A percentile compares a stretch with the other conserved stretches of the same genome.
These are phyloP conservation scores for Propsilocerus akamusi DNA, from an alignment of 1,140 invertebrate genomes.

Conservation along the genomic window DNA sequence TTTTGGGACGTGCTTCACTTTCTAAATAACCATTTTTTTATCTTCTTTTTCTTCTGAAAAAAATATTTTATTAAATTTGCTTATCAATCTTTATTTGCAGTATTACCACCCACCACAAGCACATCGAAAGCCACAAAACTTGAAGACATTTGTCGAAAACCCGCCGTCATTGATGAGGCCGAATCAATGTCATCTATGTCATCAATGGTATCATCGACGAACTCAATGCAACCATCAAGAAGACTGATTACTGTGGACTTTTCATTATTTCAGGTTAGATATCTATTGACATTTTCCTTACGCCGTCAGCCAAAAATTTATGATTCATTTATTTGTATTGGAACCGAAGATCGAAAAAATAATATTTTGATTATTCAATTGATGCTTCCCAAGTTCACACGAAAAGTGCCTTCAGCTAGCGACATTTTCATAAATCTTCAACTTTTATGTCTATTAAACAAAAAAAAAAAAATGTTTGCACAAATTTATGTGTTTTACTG, in stretches of 20 bases:
- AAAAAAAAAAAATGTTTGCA: no score
- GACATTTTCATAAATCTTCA: no score
- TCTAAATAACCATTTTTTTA: neutral
- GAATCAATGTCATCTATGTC: neutral
- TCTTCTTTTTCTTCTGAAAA: neutral
- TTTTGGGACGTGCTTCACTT: no score
- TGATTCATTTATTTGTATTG: neutral
- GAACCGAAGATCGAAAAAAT: neutral
- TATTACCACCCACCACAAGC: slow-evolving; percentile 3
- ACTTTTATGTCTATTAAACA: no score
- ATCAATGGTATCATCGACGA: neutral
- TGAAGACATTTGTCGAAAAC: neutral
- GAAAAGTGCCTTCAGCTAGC: no score
- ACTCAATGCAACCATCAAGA: slow-evolving; percentile 6
- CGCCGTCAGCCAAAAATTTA: neutral
- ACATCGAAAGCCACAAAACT: neutral
- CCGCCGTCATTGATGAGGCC: neutral
- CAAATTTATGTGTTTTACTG: no score
- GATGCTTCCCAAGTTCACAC: no score
- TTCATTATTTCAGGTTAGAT: slow-evolving; percentile 33
- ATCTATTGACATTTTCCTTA: neutral
- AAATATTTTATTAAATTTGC: no score
- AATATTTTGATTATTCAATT: neutral
- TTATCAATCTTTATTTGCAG: no score
- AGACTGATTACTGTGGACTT: slow-evolving; percentile 48